Base-by-base conservation (phyloP, 2,888 invertebrate species). In the Oscheius myriophilus region DNA sequence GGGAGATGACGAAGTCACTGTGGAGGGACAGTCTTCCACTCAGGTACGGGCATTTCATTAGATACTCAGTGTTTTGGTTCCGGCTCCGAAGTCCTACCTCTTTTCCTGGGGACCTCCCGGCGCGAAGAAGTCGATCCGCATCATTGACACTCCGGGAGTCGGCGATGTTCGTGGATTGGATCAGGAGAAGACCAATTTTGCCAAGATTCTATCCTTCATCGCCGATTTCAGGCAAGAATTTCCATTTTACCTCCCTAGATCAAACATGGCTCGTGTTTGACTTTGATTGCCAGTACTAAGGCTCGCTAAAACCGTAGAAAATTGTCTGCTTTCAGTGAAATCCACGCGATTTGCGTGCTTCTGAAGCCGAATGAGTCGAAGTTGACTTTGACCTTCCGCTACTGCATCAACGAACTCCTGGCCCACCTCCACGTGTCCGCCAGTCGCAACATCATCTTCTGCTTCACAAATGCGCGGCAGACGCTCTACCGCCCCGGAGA, bases 91-190 rank as follows among this genome's bases (percentile, higher is more conserved):
- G 18, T 52, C 63, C 1, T 63, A 63, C 51, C 11, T 63, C 1
- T 33, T 63, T 14, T 63, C 63, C 16, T 63, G 39, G 52, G 61
- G 61, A 3, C 46, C 46, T 2, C 18, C 25, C 16, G 49, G 49
- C 7, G 14, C 1, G 0, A 16, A 21, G 16, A 65, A 65, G 21
- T n/a, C 18, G 26, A 65, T 65, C n/a, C 67, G 75, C 0, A 51
- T 83, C 26, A 79, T 82, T 49, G 82, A 82, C 63, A 82, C 80
- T 6, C 82, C 83, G 12, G 82, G 82, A 7, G 69, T 82, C 14
- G 80, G 78, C 18, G 82, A 82, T 64, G 72, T 73, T 6, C 23
- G 68, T 0, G 83, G 83, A 3, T 18, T 71, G 12, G 73, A 73
- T 11, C 69, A 76, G 55, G 82, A 82, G 58, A 73, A 72, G 23